Evolutionary conservation across 2,888 invertebrate genomes (phyloP).

Genomic region (Alviniconcha strummeri): DNA sequence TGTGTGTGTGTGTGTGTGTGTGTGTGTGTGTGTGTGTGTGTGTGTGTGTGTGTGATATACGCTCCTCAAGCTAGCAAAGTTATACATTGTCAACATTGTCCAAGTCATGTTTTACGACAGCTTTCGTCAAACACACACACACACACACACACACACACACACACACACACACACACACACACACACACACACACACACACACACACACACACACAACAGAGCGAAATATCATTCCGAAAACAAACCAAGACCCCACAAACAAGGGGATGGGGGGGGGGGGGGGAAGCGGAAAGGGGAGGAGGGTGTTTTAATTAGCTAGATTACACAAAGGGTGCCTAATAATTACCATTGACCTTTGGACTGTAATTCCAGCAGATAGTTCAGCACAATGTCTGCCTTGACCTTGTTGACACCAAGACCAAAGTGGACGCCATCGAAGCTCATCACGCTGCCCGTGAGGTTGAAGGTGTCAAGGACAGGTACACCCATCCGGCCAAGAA

Average conservation of each 20-base stretch:
- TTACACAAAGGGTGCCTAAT: too few species aligned
- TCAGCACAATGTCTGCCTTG: constrained; percentile 4
- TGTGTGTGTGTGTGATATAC: too few species aligned
- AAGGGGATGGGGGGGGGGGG: too few species aligned
- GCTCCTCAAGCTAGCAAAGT: too few species aligned
- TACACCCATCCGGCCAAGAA: neutral
- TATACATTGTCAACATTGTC: too few species aligned
- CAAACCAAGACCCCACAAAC: neutral
- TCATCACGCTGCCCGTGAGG: neutral
- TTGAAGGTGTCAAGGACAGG: constrained; percentile 3
- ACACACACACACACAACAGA: too few species aligned
- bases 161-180: neutral
- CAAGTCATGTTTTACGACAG: too few species aligned
- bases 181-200: constrained; percentile 3
- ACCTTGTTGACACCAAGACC: neutral
- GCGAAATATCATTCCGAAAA: too few species aligned
- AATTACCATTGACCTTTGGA: neutral
- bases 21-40: too few species aligned
- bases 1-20: too few species aligned
- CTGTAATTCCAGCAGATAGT: neutral
- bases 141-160: neutral
- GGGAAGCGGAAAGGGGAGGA: too few species aligned
- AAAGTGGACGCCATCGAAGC: neutral
- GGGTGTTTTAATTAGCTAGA: too few species aligned
- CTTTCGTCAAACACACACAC: neutral